Base-by-base conservation (phyloP, 1,140 invertebrate species). In the Drosophila pectinifera region DNA sequence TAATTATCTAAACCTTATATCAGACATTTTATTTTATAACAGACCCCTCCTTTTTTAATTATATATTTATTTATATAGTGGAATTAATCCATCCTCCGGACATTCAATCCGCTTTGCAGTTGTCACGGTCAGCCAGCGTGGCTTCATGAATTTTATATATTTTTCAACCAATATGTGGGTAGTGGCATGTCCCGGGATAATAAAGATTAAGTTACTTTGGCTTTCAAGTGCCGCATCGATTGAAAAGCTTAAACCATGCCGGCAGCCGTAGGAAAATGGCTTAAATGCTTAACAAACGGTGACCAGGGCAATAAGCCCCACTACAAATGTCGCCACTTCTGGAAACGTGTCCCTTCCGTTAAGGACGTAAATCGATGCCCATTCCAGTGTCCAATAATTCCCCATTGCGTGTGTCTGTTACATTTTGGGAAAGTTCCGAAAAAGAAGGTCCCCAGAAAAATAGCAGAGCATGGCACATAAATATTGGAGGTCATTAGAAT, bases 261-360 rank as follows among this genome's bases (percentile, higher is more conserved):
- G 57, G 39, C 26, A 18, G 26, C 54, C 56, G 14, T 54, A 31
- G 54, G 14, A 41, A 59, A 43, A 61, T 59, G 56, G 55, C 56
- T 64, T 42, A 64, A 61, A 24, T 24, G 55, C 61, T 43, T 61
- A 64, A 64, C 38, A 31, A 31, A 10, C 38, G 54, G 54, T 63
- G 16, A 42, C 26, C 61, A 64, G 34, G 55, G 55, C 55, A 34
- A 43, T 43, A 64, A 34, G 55, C 20, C 55, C 20, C 28, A 24
- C 39, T 22, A 41, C 55, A 42, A 64, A 61, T 42, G 28, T 34
- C 11, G 24, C 26, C 54, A 42, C 36, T 41, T 63, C 38, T 39
- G 26, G 26, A 5, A 38, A 24, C 28, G 22, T 16, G 42, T 28
- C 56, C 61, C 20, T 16, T 20, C 20, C 26, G 41, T 4, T 8